These are phyloP conservation scores for Willisornis vidua DNA, from an alignment of 2,113 vertebrate genomes.

Conservation along the genomic window DNA sequence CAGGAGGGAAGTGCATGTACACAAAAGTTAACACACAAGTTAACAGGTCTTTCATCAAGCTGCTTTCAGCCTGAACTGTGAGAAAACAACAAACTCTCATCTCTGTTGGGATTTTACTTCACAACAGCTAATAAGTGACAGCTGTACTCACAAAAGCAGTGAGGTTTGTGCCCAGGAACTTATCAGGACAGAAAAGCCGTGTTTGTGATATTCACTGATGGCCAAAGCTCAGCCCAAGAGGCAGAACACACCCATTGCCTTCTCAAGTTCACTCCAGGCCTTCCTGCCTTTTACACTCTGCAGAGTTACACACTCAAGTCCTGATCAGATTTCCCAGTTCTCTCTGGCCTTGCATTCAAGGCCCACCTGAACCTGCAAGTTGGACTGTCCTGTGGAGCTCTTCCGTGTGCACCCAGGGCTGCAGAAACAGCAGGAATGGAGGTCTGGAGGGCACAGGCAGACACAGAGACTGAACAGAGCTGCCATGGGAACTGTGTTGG, in stretches of 20 bases:
- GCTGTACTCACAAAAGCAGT: neutral
- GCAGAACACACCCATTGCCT: neutral
- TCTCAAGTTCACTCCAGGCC: neutral
- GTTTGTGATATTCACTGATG: neutral
- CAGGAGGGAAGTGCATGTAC: neutral
- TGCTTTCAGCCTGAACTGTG: neutral
- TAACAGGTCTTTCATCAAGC: neutral
- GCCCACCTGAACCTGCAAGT: neutral
- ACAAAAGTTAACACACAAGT: neutral
- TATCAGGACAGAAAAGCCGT: neutral
- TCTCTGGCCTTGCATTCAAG: neutral
- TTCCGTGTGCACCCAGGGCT: neutral
- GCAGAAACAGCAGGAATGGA: neutral
- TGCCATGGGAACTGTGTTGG: neutral
- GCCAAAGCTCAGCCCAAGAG: neutral
- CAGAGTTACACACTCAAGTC: neutral
- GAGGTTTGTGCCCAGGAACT: neutral
- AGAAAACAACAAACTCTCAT: neutral
- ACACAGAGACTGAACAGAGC: neutral
- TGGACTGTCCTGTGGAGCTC: neutral
- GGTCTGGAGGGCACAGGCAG: neutral
- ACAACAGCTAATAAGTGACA: neutral
- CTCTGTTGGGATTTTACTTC: neutral
- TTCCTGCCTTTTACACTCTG: neutral
- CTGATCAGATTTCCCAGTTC: neutral